Percentiles rank a stretch among this genome's conserved stretches.
These are phyloP conservation scores for Pyralis farinalis DNA, from an alignment of 2,888 invertebrate genomes.

Conservation along the genomic window DNA sequence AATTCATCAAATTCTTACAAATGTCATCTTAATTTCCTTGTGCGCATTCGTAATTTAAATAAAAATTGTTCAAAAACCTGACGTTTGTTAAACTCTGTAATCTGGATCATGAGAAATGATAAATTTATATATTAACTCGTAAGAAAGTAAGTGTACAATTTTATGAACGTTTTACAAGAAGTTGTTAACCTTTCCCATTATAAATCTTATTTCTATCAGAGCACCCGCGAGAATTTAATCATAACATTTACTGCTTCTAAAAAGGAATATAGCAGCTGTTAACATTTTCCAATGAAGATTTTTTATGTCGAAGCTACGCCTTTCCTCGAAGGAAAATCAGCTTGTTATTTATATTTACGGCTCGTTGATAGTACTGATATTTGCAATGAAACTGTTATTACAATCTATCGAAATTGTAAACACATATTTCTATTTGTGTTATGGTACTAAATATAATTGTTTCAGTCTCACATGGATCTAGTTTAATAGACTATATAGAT, in stretches of 20 bases:
- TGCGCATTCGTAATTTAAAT: too few species aligned
- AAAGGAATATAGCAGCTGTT: constrained; percentile 16
- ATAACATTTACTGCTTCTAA: constrained; percentile 13
- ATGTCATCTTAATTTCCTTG: too few species aligned
- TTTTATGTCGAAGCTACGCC: constrained; percentile 15
- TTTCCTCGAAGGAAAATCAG: constrained; percentile 9
- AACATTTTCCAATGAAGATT: constrained; percentile 21
- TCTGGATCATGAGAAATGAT: not conserved
- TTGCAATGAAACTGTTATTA: not conserved
- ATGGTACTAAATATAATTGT: too few species aligned
- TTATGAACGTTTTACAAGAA: constrained; percentile 2
- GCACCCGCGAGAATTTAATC: constrained; percentile 9
- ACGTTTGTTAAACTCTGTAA: not conserved
- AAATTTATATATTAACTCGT: not conserved
- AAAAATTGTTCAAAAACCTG: not conserved
- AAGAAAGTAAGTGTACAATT: not conserved
- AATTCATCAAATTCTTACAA: too few species aligned
- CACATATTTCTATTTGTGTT: too few species aligned
- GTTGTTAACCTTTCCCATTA: constrained; percentile 1
- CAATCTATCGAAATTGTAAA: too few species aligned
- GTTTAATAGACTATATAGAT: too few species aligned
- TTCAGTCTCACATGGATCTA: too few species aligned
- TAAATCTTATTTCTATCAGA: constrained; percentile 3
- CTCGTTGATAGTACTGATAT: constrained; percentile 6
- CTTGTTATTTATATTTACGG: constrained; percentile 11